Base-by-base conservation (phyloP, 2,797 vertebrate species). In the Sebastes trivittatus region DNA sequence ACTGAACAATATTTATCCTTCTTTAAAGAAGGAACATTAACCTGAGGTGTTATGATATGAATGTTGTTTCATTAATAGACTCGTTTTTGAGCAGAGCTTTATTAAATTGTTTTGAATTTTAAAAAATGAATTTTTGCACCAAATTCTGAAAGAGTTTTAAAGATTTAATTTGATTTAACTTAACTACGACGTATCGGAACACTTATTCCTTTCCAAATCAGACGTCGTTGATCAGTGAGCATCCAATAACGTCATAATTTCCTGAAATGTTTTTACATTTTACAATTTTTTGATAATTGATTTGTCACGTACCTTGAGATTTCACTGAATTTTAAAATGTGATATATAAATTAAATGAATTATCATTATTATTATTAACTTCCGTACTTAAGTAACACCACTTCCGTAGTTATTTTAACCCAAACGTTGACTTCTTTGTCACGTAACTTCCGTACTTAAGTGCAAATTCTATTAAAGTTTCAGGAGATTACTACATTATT, bases 11-110 rank as follows among this genome's bases (percentile, higher is more conserved):
- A 22, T 58, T 32, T 4, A 70, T 25, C 4, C 30, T 16, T 10
- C 29, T 29, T 52, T 65, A 34, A 22, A 25, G 25, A n/a, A 32
- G 34, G 8, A 22, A n/a, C 23, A 32, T 59, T 1, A 62, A 56
- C 46, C 63, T 36, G 60, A 78, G 46, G 32, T 27, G 29, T 42
- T 13, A 62, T 65, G 75, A 81, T 74, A 56, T 74, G 74, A 72
- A 58, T 3, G 3, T 6, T 5, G 1, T 58, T 60, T 30, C n/a
- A 56, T 55, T 14, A 63, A 42, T 11, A 27, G 5, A 59, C 23
- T 6, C n/a, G 8, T 20, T n/a, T 6, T 49, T 27, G 3, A 22
- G 54, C 29, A 55, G 62, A 69, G 29, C 8, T 38, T 60, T 6
- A 30, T 22, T 66, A 16, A 25, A 58, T n/a, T 23, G 20, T 54